Evolutionary conservation across 2,888 invertebrate genomes (phyloP).

Genomic region (Vanessa cardui): DNA sequence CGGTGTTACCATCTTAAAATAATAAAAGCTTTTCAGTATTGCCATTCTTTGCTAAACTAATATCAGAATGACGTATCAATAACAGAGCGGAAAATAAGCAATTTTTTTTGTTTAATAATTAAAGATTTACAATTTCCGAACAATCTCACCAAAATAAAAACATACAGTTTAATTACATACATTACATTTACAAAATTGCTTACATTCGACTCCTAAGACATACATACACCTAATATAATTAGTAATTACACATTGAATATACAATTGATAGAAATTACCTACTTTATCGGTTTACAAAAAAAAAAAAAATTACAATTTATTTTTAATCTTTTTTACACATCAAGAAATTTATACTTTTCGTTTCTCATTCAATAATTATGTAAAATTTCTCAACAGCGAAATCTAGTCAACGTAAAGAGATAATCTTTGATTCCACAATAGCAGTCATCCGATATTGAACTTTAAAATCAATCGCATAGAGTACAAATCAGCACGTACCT

Average conservation of each 20-base stretch:
- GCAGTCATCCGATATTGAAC: conserved; percentile 13
- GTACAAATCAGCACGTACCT: conserved; percentile 5
- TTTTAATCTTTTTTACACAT: too few species aligned
- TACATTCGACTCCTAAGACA: conserved; percentile 24
- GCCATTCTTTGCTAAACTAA: conserved; percentile 57
- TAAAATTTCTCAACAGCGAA: not conserved
- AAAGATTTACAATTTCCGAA: conserved; percentile 12
- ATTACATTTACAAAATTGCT: conserved; percentile 29
- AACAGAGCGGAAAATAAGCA: conserved; percentile 41
- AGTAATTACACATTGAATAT: conserved; percentile 32
- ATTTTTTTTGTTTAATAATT: conserved; percentile 22
- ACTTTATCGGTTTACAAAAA: not conserved
- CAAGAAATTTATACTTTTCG: not conserved
- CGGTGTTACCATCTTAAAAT: conserved; percentile 40
- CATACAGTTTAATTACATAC: conserved; percentile 3
- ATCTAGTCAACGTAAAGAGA: too few species aligned
- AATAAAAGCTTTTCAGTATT: conserved; percentile 47
- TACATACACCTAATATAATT: conserved; percentile 30
- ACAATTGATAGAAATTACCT: conserved; percentile 21
- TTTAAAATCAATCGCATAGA: conserved; percentile 14
- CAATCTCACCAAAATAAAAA: conserved; percentile 18
- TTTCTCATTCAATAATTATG: not conserved
- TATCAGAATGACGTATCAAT: conserved; percentile 53
- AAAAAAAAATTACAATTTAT: too few species aligned
- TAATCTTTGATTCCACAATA: not conserved